Conservation (phyloP, 2,113 vertebrate species). For the Colius striatus region DNA sequence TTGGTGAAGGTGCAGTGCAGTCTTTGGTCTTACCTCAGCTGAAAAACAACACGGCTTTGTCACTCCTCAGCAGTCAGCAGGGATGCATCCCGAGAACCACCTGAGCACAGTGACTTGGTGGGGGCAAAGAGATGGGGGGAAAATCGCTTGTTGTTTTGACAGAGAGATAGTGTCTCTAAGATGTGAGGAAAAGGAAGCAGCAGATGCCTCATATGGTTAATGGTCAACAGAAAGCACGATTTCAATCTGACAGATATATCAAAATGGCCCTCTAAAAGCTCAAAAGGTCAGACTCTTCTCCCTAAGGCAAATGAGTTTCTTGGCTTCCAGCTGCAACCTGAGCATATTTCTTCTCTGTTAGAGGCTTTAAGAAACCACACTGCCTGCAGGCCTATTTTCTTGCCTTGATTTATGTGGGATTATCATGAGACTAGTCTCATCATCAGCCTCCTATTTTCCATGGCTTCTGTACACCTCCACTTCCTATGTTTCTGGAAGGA, state of each 20-base stretch:
- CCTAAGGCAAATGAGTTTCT: not conserved
- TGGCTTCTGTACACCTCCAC: not conserved
- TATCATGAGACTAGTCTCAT: not conserved
- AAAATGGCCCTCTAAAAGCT: not conserved
- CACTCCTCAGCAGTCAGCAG: not conserved
- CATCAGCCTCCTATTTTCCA: not conserved
- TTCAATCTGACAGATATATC: not conserved
- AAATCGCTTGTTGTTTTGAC: not conserved
- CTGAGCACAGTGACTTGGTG: not conserved
- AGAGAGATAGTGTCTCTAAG: not conserved
- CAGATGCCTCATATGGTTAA: not conserved
- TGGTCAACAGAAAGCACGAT: not conserved
- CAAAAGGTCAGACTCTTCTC: not conserved
- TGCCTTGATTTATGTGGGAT: not conserved
- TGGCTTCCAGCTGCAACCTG: not conserved
- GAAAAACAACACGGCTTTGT: not conserved
- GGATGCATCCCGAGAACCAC: not conserved
- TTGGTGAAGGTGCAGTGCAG: not conserved
- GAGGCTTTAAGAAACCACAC: not conserved
- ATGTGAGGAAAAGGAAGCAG: not conserved
- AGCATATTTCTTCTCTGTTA: not conserved
- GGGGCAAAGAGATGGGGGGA: not conserved
- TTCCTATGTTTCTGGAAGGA: not conserved
- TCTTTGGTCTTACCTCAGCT: not conserved
- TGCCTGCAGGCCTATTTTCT: not conserved